Conservation (phyloP, 2,797 vertebrate species). For the Heteromormyrus szaboi region DNA sequence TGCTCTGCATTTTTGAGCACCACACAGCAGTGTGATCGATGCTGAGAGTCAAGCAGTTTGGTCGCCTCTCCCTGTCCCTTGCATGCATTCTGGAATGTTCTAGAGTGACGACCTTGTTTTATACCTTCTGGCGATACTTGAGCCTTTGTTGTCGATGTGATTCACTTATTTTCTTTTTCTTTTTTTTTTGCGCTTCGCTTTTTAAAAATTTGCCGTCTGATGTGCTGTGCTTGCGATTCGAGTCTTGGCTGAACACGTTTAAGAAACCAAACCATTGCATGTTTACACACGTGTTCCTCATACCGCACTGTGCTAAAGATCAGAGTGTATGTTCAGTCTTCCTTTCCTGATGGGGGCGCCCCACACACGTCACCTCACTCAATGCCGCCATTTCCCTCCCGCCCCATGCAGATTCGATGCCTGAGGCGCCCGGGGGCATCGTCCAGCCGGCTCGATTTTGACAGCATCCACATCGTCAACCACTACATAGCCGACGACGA, state of each 20-base stretch:
- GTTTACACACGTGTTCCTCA: neutral
- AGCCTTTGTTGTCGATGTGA: neutral
- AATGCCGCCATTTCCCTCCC: neutral
- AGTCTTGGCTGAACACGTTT: neutral
- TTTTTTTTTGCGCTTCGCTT: neutral
- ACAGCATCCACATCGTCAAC: slow-evolving; percentile 92
- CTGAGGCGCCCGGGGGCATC: slow-evolving; percentile 78
- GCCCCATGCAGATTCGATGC: slow-evolving; percentile 74
- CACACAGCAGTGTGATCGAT: neutral
- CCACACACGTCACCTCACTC: too few species aligned
- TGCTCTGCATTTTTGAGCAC: neutral
- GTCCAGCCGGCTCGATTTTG: slow-evolving; percentile 75
- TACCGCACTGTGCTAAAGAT: neutral
- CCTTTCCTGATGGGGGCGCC: neutral
- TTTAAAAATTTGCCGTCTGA: neutral
- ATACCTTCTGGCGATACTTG: neutral
- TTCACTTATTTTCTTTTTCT: neutral
- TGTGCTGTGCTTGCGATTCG: neutral
- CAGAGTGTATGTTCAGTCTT: neutral
- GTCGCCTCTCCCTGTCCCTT: neutral
- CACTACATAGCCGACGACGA: slow-evolving; percentile 79
- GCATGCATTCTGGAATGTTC: neutral
- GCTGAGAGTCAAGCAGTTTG: neutral
- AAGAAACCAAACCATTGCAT: neutral
- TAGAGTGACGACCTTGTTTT: neutral